These are phyloP conservation scores for Bombus confusus DNA, from an alignment of 1,140 invertebrate species.

Conservation along the genomic window DNA sequence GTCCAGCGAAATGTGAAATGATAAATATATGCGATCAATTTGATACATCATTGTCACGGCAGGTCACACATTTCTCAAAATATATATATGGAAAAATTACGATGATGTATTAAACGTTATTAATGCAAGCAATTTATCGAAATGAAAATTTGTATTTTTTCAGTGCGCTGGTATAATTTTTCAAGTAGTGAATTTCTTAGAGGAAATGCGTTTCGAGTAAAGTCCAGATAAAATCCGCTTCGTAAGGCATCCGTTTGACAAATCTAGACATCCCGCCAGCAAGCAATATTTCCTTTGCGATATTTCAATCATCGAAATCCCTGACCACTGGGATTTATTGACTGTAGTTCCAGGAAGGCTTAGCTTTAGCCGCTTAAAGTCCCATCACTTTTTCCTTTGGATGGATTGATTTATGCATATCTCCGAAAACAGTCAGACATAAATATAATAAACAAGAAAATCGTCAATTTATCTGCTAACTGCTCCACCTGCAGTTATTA, in stretches of 20 bases:
- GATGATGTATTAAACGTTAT: too few relatives aligned
- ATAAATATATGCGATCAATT: too few relatives aligned
- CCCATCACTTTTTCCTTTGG: background rate
- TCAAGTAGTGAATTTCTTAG: too few relatives aligned
- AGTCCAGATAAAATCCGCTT: background rate
- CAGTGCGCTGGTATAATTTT: too few relatives aligned
- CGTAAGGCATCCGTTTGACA: background rate
- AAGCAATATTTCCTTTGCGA: slow-evolving; percentile 6
- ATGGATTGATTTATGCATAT: background rate
- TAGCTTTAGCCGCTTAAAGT: background rate
- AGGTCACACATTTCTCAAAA: too few relatives aligned
- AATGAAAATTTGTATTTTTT: too few relatives aligned
- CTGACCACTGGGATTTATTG: slow-evolving; percentile 2
- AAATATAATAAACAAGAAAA: background rate
- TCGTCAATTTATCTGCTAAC: background rate
- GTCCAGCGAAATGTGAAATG: too few relatives aligned
- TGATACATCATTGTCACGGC: too few relatives aligned
- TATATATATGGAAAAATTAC: too few relatives aligned
- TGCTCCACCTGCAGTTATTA: too few relatives aligned
- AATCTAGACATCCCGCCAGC: background rate
- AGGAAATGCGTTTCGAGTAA: too few relatives aligned
- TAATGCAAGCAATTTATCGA: too few relatives aligned
- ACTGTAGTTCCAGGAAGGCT: background rate
- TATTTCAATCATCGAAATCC: slow-evolving; percentile 6
- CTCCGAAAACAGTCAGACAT: background rate